Percentiles rank a stretch among this genome's conserved stretches.
Evolutionary conservation across 1,140 invertebrate genomes (phyloP).

Genomic region (Procambarus clarkii): DNA sequence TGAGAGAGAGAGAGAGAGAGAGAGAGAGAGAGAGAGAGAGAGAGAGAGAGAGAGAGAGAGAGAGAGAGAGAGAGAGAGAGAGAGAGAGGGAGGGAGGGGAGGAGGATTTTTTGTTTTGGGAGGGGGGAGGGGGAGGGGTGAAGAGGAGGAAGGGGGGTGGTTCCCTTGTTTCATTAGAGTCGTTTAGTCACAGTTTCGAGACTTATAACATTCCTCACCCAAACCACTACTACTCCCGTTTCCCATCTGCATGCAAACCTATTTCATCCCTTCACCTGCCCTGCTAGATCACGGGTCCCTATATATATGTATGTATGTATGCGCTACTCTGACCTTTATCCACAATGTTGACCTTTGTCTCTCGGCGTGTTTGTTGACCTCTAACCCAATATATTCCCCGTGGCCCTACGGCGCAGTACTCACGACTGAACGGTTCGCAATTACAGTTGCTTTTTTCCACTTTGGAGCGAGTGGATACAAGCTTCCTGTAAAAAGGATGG

Average conservation of each 20-base stretch:
- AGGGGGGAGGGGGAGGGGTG: too few species aligned
- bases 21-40: neutral
- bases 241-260: constrained; percentile 5
- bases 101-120: too few species aligned
- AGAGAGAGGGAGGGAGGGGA: too few species aligned
- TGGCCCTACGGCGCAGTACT: neutral
- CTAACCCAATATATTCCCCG: neutral
- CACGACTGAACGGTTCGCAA: neutral
- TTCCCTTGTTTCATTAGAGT: constrained; percentile 16
- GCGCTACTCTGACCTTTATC: neutral
- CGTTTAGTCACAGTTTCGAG: neutral
- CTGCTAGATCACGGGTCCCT: neutral
- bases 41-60: neutral
- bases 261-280: neutral
- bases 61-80: neutral
- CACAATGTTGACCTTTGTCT: neutral
- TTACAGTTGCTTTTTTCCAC: neutral
- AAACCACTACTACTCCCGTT: neutral
- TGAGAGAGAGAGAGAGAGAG: neutral
- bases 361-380: neutral
- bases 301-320: neutral
- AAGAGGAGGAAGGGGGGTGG: too few species aligned
- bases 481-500: neutral
- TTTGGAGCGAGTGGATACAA: neutral
- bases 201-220: constrained; percentile 3